phyloP scores from a whole-genome alignment of 2,113 vertebrate species.

The Rhea americana region DNA sequence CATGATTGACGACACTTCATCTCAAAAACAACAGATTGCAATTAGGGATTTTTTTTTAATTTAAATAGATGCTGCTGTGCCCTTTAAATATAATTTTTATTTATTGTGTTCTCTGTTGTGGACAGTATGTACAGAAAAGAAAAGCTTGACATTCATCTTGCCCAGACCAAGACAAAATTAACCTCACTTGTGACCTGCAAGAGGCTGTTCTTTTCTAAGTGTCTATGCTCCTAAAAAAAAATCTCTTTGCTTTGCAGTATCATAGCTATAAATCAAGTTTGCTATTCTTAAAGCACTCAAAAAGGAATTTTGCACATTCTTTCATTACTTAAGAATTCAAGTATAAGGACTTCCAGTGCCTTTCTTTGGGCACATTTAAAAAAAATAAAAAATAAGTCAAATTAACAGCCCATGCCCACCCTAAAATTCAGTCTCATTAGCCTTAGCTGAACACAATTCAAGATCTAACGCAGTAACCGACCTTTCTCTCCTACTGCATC shows the following conservation, averaged over 20 bases:
- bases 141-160: not conserved
- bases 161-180: not conserved
- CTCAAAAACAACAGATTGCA: not conserved
- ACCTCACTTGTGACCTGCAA: rapidly evolving
- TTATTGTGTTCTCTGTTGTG: too few relatives aligned
- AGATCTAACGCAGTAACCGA: not conserved
- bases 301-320: not conserved
- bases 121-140: not conserved
- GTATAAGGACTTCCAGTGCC: too few relatives aligned
- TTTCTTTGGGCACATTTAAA: not conserved
- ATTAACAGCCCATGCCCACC: too few relatives aligned
- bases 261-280: too few relatives aligned
- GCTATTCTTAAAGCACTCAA: not conserved
- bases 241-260: not conserved
- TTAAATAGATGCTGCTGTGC: not conserved
- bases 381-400: too few relatives aligned
- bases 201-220: not conserved
- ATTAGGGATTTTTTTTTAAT: not conserved
- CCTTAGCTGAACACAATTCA: not conserved
- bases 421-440: not conserved
- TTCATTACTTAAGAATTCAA: not conserved
- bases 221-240: too few relatives aligned
- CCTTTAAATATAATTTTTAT: not conserved
- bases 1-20: not conserved
- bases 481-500: not conserved